Percentiles rank a stretch among this genome's conserved stretches.
phyloP scores from a whole-genome alignment of 2,888 invertebrate genomes.

The Melanostoma mellinum region DNA sequence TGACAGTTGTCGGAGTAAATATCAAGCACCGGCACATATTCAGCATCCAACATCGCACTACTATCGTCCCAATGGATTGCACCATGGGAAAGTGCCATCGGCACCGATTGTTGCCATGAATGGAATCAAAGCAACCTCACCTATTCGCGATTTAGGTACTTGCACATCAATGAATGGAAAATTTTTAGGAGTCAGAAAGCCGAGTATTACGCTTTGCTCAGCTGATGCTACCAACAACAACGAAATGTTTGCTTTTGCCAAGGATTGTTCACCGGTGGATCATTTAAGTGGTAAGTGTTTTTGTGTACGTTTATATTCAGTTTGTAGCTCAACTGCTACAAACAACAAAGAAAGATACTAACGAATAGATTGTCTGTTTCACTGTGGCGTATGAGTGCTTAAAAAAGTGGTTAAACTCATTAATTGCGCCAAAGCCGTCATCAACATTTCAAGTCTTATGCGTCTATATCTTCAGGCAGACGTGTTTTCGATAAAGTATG shows the following conservation, averaged over 20 bases:
- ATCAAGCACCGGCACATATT: conserved; percentile 53
- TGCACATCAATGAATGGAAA: conserved; percentile 69
- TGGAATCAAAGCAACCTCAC: conserved; percentile 53
- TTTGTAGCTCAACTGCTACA: too few species aligned
- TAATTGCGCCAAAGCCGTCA: too few species aligned
- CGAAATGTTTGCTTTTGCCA: conserved; percentile 80
- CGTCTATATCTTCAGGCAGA: too few species aligned
- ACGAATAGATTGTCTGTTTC: too few species aligned
- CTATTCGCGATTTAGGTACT: conserved; percentile 38
- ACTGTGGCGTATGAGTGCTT: too few species aligned
- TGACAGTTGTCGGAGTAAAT: conserved; percentile 34
- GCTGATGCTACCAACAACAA: conserved; percentile 80
- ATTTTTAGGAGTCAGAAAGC: conserved; percentile 78
- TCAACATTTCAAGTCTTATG: too few species aligned
- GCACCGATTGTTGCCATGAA: conserved; percentile 62
- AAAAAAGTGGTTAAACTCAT: too few species aligned
- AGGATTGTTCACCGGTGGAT: conserved; percentile 79
- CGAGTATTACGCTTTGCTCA: conserved; percentile 79
- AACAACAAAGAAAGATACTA: too few species aligned
- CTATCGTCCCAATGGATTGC: conserved; percentile 51
- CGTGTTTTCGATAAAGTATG: too few species aligned
- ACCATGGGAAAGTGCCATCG: conserved; percentile 55
- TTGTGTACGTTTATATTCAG: too few species aligned
- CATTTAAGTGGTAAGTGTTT: conserved; percentile 76
- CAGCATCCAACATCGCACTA: conserved; percentile 43